Evolutionary conservation across 2,888 invertebrate genomes (phyloP), one percentile per base, ranked within the genome.

Genomic region (Tortricodes alternella): DNA sequence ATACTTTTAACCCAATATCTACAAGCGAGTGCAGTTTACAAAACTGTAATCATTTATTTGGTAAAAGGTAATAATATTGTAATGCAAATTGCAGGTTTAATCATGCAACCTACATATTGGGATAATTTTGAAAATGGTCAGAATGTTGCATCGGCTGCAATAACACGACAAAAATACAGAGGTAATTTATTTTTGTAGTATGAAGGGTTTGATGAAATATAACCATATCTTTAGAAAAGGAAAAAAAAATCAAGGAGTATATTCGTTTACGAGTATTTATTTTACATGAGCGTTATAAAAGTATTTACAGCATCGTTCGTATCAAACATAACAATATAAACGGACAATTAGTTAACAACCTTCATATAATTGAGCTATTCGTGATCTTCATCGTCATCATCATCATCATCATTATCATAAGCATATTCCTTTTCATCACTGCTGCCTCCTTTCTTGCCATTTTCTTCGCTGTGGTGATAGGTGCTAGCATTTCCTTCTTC

Each of bases 401-500:
- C 80, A 11, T 70, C 76, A 13, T 79, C 83, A 16, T 70, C 79
- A 21, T 86, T 85, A 4, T 69, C 80, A 64, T 85, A 92, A 0
- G 74, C 90, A 60, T 91, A 91, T 38, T 85, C 85, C 57, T 91
- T 92, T 21, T 81, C 89, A 8, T 87, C 78, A 19, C 80, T 78
- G 41, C 87, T 81, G 2, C 86, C 92, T 0, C 86, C 91, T 53
- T 93, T 91, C 65, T 92, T 92, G 1, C 81, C 92, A 61, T 89
- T 93, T 55, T 92, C 92, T 16, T 88, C 87, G 46, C 91, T 84
- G 44, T 93, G 78, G 16, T 88, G 83, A 65, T 92, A 89, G 70
- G 92, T 91, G 18, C 85, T 90, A 8, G 92, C 91, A 32, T 91
- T 81, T 0, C 93, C 93, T 63, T 92, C 86, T 60, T 93, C 91